Conservation (phyloP, 2,113 vertebrate species). For the Scomber colias region DNA sequence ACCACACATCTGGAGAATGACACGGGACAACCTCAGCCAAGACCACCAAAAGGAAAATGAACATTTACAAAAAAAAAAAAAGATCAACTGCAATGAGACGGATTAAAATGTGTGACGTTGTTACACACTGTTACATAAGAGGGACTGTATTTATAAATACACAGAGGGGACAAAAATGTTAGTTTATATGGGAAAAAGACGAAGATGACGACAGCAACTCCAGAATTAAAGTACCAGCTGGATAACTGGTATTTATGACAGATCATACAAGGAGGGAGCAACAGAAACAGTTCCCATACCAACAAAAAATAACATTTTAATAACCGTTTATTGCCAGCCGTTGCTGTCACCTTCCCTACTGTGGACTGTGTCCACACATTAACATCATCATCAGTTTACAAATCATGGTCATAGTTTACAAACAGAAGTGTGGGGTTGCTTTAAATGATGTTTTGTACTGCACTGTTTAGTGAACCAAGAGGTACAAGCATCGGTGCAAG, state of each 20-base stretch:
- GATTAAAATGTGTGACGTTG: constrained; percentile 1
- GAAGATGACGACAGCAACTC: constrained; percentile 35
- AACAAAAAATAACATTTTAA: constrained; percentile 62
- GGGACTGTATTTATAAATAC: constrained; percentile 17
- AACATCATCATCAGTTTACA: constrained; percentile 13
- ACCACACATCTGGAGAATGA: constrained; percentile 77
- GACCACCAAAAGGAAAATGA: constrained; percentile 31
- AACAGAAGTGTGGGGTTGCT: not conserved
- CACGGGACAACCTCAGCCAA: constrained; percentile 46
- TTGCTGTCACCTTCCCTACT: constrained; percentile 12
- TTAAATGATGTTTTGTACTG: not conserved
- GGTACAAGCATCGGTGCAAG: not conserved
- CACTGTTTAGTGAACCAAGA: not conserved
- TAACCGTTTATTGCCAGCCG: constrained; percentile 50
- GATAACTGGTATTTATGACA: constrained; percentile 65
- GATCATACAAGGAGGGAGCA: constrained; percentile 43
- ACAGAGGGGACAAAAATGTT: not conserved
- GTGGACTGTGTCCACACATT: not conserved
- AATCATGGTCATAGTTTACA: no score
- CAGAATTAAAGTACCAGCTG: constrained; percentile 57
- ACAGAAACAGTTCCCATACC: constrained; percentile 29
- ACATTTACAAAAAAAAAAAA: constrained; percentile 6
- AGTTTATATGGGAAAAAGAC: constrained; percentile 37
- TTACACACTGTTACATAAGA: constrained; percentile 20
- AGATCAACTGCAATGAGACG: constrained; percentile 11